Percentiles rank a stretch among this genome's conserved stretches.
phyloP scores from a whole-genome alignment of 2,888 invertebrate genomes.

The Ethmia dodecea region DNA sequence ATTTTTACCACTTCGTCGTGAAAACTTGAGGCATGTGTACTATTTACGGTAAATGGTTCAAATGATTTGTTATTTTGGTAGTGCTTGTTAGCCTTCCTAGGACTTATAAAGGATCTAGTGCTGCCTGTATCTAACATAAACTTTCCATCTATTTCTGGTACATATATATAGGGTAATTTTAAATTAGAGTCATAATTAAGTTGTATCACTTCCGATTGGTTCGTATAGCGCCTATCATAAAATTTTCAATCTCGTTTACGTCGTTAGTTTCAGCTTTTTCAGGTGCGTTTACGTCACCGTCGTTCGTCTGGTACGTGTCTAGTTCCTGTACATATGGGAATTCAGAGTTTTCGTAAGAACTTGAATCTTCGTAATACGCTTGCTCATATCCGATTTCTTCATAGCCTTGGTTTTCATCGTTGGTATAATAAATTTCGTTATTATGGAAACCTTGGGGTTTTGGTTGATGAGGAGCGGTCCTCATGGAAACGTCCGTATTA shows the following conservation, averaged over 20 bases:
- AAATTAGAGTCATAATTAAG: background rate
- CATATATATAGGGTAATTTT: slow-evolving; percentile 7
- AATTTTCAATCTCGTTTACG: background rate
- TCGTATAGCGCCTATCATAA: background rate
- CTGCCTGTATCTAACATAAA: slow-evolving; percentile 21
- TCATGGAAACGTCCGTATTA: background rate
- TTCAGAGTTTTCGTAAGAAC: no score
- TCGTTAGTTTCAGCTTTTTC: background rate
- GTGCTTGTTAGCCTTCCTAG: slow-evolving; percentile 10
- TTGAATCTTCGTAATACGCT: no score
- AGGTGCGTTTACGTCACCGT: background rate
- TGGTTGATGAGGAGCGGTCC: background rate
- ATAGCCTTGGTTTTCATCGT: no score
- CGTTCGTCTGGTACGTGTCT: background rate
- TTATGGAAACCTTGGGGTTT: no score
- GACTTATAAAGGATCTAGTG: slow-evolving; percentile 14
- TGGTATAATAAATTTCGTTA: no score
- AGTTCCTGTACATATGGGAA: no score
- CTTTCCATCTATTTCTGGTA: slow-evolving; percentile 12
- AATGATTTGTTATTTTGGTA: slow-evolving; percentile 5
- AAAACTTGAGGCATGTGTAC: slow-evolving; percentile 15
- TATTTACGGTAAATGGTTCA: no score
- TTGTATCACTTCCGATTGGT: background rate
- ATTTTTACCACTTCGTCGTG: slow-evolving; percentile 14
- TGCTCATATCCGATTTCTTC: no score